Percentiles rank a stretch among this genome's conserved stretches.
phyloP scores from a whole-genome alignment of 2,113 vertebrate genomes.

The Grammomys dolichurus region DNA sequence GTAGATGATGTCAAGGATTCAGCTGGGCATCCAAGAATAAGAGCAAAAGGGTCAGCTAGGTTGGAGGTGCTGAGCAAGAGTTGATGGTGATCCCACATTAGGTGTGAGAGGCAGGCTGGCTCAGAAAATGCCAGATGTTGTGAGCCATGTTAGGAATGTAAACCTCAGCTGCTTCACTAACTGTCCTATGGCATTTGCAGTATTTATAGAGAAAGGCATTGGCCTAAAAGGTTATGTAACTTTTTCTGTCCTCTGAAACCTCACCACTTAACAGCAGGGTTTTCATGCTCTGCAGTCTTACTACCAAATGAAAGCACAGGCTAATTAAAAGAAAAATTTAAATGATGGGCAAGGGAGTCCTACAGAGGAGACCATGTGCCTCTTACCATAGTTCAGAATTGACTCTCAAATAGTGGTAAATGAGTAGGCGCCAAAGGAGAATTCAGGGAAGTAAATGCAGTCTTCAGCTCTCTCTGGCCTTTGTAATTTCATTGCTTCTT shows the following conservation, averaged over 20 bases:
- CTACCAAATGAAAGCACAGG: conserved; percentile 33
- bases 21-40: neutral
- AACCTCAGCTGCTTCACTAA: neutral
- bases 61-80: neutral
- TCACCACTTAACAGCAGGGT: conserved; percentile 12
- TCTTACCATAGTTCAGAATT: neutral
- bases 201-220: conserved; percentile 30
- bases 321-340: conserved; percentile 54
- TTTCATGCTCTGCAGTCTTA: conserved; percentile 35
- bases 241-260: conserved; percentile 51
- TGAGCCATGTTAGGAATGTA: neutral
- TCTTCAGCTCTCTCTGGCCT: neutral
- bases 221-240: conserved; percentile 37
- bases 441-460: conserved; percentile 42
- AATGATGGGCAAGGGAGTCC: conserved; percentile 13
- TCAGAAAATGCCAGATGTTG: neutral
- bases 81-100: neutral
- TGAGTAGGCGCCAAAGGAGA: conserved; percentile 39
- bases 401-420: conserved; percentile 26
- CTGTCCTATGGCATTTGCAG: neutral
- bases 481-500: neutral
- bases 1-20: neutral
- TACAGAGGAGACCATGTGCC: neutral
- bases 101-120: neutral
- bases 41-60: neutral